A percentile compares a stretch with the other conserved stretches of the same genome.
These are phyloP conservation scores for Anarsia innoxiella DNA, from an alignment of 2,888 invertebrate genomes.

Conservation along the genomic window DNA sequence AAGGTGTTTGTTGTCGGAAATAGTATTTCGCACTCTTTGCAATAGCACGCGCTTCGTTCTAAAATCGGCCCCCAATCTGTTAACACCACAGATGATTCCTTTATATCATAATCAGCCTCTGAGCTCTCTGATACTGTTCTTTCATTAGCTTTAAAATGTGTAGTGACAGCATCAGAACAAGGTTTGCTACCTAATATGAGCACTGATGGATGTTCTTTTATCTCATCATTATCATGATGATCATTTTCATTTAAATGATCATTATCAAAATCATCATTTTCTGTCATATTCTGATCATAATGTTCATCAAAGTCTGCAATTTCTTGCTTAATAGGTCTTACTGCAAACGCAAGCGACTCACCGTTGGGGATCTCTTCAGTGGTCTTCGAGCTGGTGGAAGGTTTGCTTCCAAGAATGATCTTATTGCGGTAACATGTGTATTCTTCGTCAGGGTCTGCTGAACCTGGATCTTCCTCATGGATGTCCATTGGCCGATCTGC, in stretches of 20 bases:
- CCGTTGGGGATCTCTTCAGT: neutral
- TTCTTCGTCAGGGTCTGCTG: too few species aligned
- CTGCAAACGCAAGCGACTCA: neutral
- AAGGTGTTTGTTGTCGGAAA: conserved; percentile 40
- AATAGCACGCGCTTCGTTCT: conserved; percentile 28
- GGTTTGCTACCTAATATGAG: neutral
- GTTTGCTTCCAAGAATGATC: conserved; percentile 9
- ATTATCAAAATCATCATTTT: neutral
- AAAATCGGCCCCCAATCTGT: conserved; percentile 34
- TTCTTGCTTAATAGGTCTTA: conserved; percentile 1
- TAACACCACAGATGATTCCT: conserved; percentile 20
- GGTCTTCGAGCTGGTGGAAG: neutral
- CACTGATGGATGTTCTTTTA: neutral
- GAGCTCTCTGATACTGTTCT: too few species aligned
- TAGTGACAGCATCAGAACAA: neutral
- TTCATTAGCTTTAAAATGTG: too few species aligned
- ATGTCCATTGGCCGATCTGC: too few species aligned
- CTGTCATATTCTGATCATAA: neutral
- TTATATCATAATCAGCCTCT: too few species aligned
- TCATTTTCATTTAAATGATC: conserved; percentile 1
- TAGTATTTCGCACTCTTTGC: conserved; percentile 31
- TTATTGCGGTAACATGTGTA: too few species aligned
- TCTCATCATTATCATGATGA: neutral
- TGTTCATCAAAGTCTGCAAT: neutral
- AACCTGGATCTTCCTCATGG: too few species aligned